Conservation (phyloP, 2,797 vertebrate genomes). For the Hyperoplus immaculatus region DNA sequence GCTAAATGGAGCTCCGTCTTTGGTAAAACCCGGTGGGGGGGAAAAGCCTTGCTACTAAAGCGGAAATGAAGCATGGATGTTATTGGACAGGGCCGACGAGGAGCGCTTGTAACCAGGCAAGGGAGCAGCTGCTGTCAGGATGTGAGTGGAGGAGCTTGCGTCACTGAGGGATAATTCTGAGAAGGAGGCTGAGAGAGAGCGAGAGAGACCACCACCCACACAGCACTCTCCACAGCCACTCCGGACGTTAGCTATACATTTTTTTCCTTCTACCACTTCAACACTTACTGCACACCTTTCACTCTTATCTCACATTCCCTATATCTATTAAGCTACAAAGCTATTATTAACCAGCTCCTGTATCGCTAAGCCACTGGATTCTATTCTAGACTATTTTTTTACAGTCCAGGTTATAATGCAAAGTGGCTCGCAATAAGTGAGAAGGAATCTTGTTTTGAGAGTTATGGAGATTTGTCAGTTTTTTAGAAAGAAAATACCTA, state of each 20-base stretch:
- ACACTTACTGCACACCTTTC: constrained; percentile 35
- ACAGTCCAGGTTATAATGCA: background rate
- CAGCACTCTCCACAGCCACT: constrained; percentile 73
- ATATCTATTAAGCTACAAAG: constrained; percentile 49
- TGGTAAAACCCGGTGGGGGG: constrained; percentile 49
- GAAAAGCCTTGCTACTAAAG: constrained; percentile 57
- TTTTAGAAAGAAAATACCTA: background rate
- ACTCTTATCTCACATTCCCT: constrained; percentile 30
- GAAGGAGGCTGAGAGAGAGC: constrained; percentile 78
- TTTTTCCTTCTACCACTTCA: constrained; percentile 68
- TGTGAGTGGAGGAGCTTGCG: constrained; percentile 85
- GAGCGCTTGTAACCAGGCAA: constrained; percentile 79
- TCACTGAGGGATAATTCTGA: constrained; percentile 84
- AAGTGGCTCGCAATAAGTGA: background rate
- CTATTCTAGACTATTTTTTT: constrained; percentile 6
- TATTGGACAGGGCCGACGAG: constrained; percentile 74
- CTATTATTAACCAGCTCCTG: constrained; percentile 36
- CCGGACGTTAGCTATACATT: constrained; percentile 60
- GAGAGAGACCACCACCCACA: constrained; percentile 78
- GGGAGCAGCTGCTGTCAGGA: constrained; percentile 85
- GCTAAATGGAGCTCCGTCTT: constrained; percentile 50
- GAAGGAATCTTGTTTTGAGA: background rate
- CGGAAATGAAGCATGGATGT: constrained; percentile 78
- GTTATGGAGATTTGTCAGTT: background rate
- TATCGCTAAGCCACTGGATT: constrained; percentile 7